Evolutionary conservation across 2,797 vertebrate species (phyloP).

Genomic region (Amphiprion clarkii): DNA sequence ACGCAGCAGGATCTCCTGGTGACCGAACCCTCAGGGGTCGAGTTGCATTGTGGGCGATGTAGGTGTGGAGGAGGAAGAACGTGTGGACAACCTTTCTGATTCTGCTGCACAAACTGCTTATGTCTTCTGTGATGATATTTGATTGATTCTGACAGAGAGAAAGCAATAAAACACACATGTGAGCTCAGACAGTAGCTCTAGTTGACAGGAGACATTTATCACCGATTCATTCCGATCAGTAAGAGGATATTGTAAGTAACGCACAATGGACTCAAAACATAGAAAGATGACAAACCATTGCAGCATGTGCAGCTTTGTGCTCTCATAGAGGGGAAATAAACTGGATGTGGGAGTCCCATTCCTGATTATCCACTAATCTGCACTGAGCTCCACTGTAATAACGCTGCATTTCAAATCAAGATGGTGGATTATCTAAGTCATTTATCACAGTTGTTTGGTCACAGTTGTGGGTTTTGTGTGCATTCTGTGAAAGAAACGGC

Average conservation of each 20-base stretch:
- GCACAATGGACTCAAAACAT: background rate
- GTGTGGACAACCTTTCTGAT: too few species aligned
- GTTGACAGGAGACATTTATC: too few species aligned
- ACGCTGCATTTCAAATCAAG: too few species aligned
- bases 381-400: background rate
- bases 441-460: background rate
- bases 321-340: background rate
- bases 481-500: conserved; percentile 6
- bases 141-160: background rate
- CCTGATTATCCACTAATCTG: background rate
- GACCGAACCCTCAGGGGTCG: too few species aligned
- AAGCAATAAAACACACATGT: too few species aligned
- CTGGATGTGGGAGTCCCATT: background rate
- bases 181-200: too few species aligned
- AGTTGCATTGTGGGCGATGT: background rate
- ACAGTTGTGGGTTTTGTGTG: background rate
- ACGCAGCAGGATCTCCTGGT: background rate
- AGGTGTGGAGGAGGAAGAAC: too few species aligned
- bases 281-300: background rate
- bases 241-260: conserved; percentile 2
- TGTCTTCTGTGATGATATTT: background rate
- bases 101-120: too few species aligned
- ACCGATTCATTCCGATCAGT: background rate
- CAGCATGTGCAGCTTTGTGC: background rate
- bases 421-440: background rate